Evolutionary conservation across 2,888 invertebrate genomes (phyloP).

Genomic region (Chirona hameri): DNA sequence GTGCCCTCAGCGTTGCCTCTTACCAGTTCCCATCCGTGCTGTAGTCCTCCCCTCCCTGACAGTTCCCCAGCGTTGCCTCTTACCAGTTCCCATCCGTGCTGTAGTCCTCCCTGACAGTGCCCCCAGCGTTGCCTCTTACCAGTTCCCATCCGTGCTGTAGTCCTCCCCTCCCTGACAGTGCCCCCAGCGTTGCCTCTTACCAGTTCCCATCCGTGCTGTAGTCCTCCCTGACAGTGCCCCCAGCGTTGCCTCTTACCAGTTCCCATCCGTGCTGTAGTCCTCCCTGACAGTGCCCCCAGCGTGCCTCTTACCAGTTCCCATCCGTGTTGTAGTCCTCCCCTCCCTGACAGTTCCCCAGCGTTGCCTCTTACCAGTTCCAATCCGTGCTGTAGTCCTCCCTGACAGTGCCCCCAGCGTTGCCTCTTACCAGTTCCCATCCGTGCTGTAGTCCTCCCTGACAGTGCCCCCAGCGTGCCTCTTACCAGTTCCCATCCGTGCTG

Average conservation of each 20-base stretch:
- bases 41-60: constrained; percentile 48
- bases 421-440: constrained; percentile 42
- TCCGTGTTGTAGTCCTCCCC: constrained; percentile 46
- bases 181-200: constrained; percentile 48
- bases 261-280: constrained; percentile 46
- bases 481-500: constrained; percentile 43
- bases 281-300: constrained; percentile 50
- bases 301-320: constrained; percentile 41
- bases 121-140: too few species aligned
- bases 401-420: constrained; percentile 50
- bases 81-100: constrained; percentile 43
- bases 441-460: constrained; percentile 47
- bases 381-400: constrained; percentile 47
- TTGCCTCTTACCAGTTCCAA: constrained; percentile 41
- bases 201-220: constrained; percentile 45
- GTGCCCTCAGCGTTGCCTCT: too few species aligned
- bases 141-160: constrained; percentile 45
- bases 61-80: constrained; percentile 49
- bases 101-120: constrained; percentile 48
- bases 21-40: constrained; percentile 43
- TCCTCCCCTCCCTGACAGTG: constrained; percentile 49
- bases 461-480: constrained; percentile 48
- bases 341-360: constrained; percentile 50
- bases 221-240: constrained; percentile 49
- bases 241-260: too few species aligned